Conservation (phyloP, 2,113 vertebrate genomes). For the Oncorhynchus kisutch region DNA sequence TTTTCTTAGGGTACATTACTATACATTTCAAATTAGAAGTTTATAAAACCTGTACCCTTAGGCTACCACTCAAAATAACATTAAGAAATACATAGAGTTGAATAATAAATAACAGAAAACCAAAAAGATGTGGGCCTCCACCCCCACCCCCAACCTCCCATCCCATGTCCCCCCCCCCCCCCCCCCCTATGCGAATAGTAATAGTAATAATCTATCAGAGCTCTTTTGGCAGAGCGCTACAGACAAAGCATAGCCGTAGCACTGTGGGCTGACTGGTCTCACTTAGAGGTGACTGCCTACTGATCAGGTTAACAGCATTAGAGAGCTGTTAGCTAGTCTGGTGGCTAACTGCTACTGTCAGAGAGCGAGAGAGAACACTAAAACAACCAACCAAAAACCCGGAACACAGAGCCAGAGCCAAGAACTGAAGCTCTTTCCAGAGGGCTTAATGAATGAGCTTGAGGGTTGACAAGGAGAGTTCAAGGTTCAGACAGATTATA, state of each 20-base stretch:
- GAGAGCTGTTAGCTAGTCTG: background rate
- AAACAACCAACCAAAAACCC: background rate
- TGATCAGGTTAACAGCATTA: background rate
- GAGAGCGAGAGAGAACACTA: background rate
- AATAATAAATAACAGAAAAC: too few species aligned
- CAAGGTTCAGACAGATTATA: background rate
- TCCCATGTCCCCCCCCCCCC: too few species aligned
- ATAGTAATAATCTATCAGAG: background rate
- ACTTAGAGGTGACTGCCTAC: slow-evolving; percentile 1
- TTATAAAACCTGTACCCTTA: too few species aligned
- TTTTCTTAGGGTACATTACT: too few species aligned
- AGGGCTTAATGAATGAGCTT: background rate
- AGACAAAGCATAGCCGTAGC: background rate
- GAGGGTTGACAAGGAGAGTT: background rate
- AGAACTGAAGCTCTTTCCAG: background rate
- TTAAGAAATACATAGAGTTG: too few species aligned
- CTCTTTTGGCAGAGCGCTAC: background rate
- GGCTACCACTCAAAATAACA: too few species aligned
- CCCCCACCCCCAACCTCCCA: too few species aligned
- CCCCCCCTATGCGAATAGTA: background rate
- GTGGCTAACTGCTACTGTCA: background rate
- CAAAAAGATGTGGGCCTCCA: too few species aligned
- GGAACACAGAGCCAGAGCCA: background rate
- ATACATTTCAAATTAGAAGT: too few species aligned
- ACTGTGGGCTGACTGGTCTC: background rate